Base-by-base conservation (phyloP, 1,140 invertebrate genomes). In the Sminthurinus signatus region DNA sequence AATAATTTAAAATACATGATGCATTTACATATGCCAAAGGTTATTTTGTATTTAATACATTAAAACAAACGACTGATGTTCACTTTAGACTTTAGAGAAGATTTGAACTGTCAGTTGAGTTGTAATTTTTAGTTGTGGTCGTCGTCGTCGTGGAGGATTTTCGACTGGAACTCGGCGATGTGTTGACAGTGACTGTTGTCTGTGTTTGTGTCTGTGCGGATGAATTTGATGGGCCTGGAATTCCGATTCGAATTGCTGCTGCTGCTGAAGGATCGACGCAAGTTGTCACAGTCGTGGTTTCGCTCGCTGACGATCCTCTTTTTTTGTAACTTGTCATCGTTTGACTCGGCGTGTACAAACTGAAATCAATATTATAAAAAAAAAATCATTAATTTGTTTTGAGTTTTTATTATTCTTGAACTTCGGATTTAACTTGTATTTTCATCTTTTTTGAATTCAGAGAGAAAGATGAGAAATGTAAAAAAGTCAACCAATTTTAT, bases 271-370 rank as follows among this genome's bases (percentile, higher is more conserved):
- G 44, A 25, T 25, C 50, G 4, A 36, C 12, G 14, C n/a, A 10
- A 4, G 54, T 56, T 15, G 54, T 51, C 36, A 51, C n/a, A n/a
- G n/a, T 68, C 14, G 66, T 68, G 29, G 46, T 58, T 65, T 68
- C 66, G 25, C 62, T 65, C 36, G 59, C 58, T 25, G 42, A 64
- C 27, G 66, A 64, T 29, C 60, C 66, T 54, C 66, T 50, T 61
- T 68, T 65, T 31, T 52, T 48, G 52, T 60, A 56, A n/a, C 28
- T 55, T n/a, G 31, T 32, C 3, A 36, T 56, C 27, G 29, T 43
- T 25, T 56, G 54, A 8, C 25, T 62, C n/a, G 61, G 52, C 2
- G 52, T 54, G 29, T 56, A 62, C n/a, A 62, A 48, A 1, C 61
- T 62, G 60, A 12, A 60, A 60, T 23, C n/a, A n/a, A n/a, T n/a